Base-by-base conservation (phyloP, 2,888 invertebrate species). In the Luperina nickerlii region DNA sequence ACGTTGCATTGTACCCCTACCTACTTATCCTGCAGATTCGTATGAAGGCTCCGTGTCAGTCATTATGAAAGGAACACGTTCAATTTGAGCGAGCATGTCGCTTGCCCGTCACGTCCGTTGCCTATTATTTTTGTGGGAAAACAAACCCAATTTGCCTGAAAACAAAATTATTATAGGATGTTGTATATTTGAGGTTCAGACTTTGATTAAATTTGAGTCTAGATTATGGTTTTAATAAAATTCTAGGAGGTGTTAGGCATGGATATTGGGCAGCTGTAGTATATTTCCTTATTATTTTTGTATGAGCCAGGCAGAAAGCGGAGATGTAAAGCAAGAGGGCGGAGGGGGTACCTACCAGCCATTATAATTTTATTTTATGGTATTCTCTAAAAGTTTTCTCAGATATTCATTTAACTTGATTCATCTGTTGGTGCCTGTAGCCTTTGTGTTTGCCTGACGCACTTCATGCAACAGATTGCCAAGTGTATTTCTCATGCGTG, bases 21-120 rank as follows among this genome's bases (percentile, higher is more conserved):
- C 86, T 87, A 87, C 84, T 85, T 85, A 87, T 72, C 74, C 85
- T 20, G 32, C 42, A 84, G 85, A 85, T 85, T 85, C 72, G 85
- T 85, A 85, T 85, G 85, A 85, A 85, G 87, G 82, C 13, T 66
- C 45, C 87, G 85, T 81, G 70, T 87, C 85, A 77, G 85, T 85
- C 87, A 85, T 85, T 87, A 85, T 69, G 85, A 77, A 71, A 74
- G 74, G 85, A 85, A 85, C 87, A 87, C 75, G 81, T 85, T 77
- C 85, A 85, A 85, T 87, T 80, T 81, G 85, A 75, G 66, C 72
- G 66, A n/a, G 68, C 85, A 85, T 87, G 87, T 87, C 87, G 81
- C 85, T 81, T 83, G 79, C 81, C 66, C 66, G 87, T 84, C 85
- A 85, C 85, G 85, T 85, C 27, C 68, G 66, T 15, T 45, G 70